Base-by-base conservation (phyloP, 1,140 invertebrate genomes). In the Lineus longissimus region DNA sequence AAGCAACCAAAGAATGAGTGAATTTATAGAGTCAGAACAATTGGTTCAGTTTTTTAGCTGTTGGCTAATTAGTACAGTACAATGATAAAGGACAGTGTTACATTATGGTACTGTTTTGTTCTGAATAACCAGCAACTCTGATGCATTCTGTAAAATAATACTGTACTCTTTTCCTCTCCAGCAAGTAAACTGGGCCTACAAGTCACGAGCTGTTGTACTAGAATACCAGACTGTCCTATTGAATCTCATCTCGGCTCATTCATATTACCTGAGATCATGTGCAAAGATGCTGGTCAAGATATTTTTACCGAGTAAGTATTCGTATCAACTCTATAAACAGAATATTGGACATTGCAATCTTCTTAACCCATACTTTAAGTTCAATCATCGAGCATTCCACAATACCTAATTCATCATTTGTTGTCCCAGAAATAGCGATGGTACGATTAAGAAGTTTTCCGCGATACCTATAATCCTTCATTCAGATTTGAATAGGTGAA, bases 191-290 rank as follows among this genome's bases (percentile, higher is more conserved):
- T 76, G 74, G 75, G 22, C 61, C n/a, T 59, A 47, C 15, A 61
- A 61, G 55, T 65, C 66, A 29, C 19, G 43, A 30, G 55, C 36
- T 19, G 56, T 76, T 7, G 61, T 71, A 6, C 40, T 63, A n/a
- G 70, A 71, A 29, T 76, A 75, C 54, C 70, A 75, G 54, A 45
- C 66, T 13, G 69, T 75, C 30, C 22, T 74, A 9, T 47, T 75
- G n/a, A 73, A 74, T 45, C 66, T 76, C 2, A 57, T 76, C n/a
- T 74, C 73, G 22, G 73, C 72, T 1, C 72, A 76, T 54, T 69
- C 75, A 15, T 67, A 66, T 40, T 76, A 76, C 60, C 59, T 74
- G 2, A 55, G 65, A 17, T 69, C 70, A n/a, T 63, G 67, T 25
- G 47, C 75, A 0, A 63, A 65, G 7, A 70, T 70, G 62, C 62